Conservation (phyloP, 1,140 invertebrate species). For the Latrodectus geometricus region DNA sequence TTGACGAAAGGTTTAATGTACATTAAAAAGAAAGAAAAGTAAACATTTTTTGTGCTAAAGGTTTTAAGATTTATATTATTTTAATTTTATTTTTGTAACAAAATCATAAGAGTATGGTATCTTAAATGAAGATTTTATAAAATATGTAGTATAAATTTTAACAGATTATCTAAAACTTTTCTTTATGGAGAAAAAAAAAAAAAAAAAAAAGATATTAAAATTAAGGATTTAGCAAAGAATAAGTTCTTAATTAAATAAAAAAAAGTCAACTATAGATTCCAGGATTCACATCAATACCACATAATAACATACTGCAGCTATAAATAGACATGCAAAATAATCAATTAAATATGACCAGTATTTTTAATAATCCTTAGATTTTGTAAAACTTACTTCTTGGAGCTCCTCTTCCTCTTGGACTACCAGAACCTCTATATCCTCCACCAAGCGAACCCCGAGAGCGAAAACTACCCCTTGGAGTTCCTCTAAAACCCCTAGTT, state of each 20-base stretch:
- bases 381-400: conserved; percentile 15
- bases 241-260: background rate
- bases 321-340: background rate
- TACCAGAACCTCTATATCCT: conserved; percentile 20
- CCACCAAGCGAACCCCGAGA: conserved; percentile 6
- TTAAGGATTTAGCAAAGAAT: background rate
- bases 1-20: too few relatives aligned
- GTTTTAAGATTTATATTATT: too few relatives aligned
- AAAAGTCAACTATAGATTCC: background rate
- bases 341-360: background rate
- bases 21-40: too few relatives aligned
- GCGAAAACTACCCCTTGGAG: background rate
- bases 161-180: too few relatives aligned
- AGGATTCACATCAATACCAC: background rate
- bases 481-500: background rate
- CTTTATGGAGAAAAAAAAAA: too few relatives aligned
- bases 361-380: background rate
- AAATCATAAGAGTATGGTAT: too few relatives aligned
- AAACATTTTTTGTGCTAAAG: too few relatives aligned
- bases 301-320: background rate
- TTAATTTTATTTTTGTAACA: too few relatives aligned
- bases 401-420: conserved; percentile 22
- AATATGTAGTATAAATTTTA: too few relatives aligned
- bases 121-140: too few relatives aligned
- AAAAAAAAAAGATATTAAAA: too few relatives aligned